Base-by-base conservation (phyloP, 2,888 invertebrate genomes). In the Drosophila borborema region DNA sequence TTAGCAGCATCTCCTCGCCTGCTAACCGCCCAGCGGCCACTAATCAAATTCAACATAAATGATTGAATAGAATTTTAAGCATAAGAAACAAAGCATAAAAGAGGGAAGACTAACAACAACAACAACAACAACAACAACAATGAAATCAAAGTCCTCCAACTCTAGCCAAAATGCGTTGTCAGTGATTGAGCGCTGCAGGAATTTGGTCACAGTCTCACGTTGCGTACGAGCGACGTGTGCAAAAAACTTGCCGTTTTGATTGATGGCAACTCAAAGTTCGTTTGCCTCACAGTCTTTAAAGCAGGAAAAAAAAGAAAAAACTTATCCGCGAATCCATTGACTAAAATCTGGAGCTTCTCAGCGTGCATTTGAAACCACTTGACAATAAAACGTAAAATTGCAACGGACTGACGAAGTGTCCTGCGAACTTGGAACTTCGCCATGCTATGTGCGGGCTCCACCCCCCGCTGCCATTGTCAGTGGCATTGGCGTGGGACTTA, bases 41-140 rank as follows among this genome's bases (percentile, higher is more conserved):
- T 90, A 90, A 86, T 90, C 86, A 88, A 87, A 88, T 87, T 90
- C 77, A 83, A 77, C 80, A 86, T 88, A 90, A 90, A 90, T 87
- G 90, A 90, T 87, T 83, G 90, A 87, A 86, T 90, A 83, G 72
- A 81, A 79, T 90, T 88, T 89, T 86, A 77, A 83, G 79, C 86
- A 82, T 72, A 64, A 77, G 72, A 74, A 81, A 72, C 66, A 74
- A 34, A 69, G 59, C 62, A 64, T 55, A 54, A 59, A 38, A 18
- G 23, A 23, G 48, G 48, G 46, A 28, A 12, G 48, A 55, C 34
- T 28, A 46, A 1, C 20, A 8, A 36, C n/a, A 51, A 34, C 18
- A 20, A n/a, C 2, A 38, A 28, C 8, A 41, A 6, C 4, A 40
- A 23, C 12, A 56, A n/a, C 7, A 36, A 6, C 41, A n/a, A n/a